A percentile compares a stretch with the other conserved stretches of the same genome.
Evolutionary conservation across 2,113 vertebrate genomes (phyloP).

Genomic region (Sinocyclocheilus maitianheensis): DNA sequence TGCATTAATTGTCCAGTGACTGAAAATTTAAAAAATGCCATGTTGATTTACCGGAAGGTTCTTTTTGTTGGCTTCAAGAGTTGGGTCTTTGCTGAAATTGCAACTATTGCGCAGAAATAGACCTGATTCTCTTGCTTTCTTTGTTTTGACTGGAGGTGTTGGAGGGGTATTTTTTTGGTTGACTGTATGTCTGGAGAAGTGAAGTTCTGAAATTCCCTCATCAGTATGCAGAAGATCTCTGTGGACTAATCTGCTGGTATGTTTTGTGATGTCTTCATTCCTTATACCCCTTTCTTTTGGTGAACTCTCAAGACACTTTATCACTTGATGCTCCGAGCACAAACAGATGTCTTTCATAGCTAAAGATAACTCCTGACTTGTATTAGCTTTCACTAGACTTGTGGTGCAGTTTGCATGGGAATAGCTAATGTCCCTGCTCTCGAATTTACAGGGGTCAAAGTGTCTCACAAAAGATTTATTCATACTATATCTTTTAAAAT

Average conservation of each 20-base stretch:
- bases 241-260: neutral
- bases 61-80: conserved; percentile 71
- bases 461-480: conserved; percentile 70
- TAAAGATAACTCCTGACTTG: conserved; percentile 17
- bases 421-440: conserved; percentile 59
- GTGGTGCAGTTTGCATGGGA: conserved; percentile 28
- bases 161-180: conserved; percentile 74
- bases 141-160: conserved; percentile 76
- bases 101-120: conserved; percentile 78
- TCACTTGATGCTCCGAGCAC: conserved; percentile 33
- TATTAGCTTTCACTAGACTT: conserved; percentile 28
- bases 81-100: conserved; percentile 68
- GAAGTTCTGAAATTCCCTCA: conserved; percentile 61
- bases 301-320: conserved; percentile 52
- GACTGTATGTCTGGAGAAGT: conserved; percentile 61
- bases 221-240: conserved; percentile 55
- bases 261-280: conserved; percentile 49
- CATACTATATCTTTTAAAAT: conserved; percentile 71
- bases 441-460: conserved; percentile 68
- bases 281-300: conserved; percentile 42
- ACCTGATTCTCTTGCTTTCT: conserved; percentile 78
- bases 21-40: conserved; percentile 70
- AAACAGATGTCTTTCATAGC: conserved; percentile 7
- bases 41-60: conserved; percentile 77
- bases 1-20: conserved; percentile 76